These are phyloP conservation scores for Vombatus ursinus DNA, from an alignment of 2,113 vertebrate genomes.

Conservation along the genomic window DNA sequence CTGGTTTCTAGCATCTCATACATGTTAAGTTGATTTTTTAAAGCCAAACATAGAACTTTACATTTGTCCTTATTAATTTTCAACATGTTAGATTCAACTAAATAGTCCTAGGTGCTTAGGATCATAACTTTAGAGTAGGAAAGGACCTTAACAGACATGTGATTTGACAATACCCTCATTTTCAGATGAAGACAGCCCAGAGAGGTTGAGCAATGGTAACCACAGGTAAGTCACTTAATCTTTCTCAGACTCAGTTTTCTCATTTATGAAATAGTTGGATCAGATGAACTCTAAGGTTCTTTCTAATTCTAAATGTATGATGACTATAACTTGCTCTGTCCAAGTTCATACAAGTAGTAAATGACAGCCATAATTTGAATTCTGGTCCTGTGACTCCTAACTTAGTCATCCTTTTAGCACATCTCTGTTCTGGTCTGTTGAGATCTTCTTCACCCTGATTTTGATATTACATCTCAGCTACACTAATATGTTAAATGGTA, in stretches of 20 bases:
- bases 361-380: not conserved
- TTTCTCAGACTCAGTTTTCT: not conserved
- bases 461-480: not conserved
- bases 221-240: not conserved
- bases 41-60: not conserved
- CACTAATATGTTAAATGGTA: not conserved
- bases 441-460: not conserved
- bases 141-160: not conserved
- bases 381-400: not conserved
- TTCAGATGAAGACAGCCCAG: not conserved
- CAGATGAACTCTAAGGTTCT: not conserved
- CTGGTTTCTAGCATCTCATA: not conserved
- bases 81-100: not conserved
- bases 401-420: not conserved
- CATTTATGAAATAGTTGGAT: not conserved
- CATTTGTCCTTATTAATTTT: not conserved
- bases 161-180: not conserved
- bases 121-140: not conserved
- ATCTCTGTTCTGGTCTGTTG: not conserved
- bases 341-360: not conserved
- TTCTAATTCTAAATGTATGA: not conserved
- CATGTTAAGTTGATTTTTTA: not conserved
- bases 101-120: not conserved
- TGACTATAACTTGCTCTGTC: not conserved
- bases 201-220: not conserved